Conservation (phyloP, 1,140 invertebrate species). For the Pachyrhynchus sulphureomaculatus region DNA sequence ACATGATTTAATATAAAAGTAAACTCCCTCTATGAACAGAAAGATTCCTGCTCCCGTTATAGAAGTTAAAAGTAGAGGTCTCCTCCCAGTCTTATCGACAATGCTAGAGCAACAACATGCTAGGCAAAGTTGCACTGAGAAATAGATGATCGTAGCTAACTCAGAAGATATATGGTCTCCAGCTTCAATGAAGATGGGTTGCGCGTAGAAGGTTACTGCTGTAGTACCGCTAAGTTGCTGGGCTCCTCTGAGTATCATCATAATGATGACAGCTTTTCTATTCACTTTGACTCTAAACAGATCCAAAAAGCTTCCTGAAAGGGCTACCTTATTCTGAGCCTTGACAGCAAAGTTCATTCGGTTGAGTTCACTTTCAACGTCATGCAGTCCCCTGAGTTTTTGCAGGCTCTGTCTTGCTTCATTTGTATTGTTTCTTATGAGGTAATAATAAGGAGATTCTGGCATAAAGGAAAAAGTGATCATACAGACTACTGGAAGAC, state of each 20-base stretch:
- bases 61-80: constrained; percentile 65
- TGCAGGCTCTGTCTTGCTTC: constrained; percentile 64
- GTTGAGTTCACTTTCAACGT: constrained; percentile 63
- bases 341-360: constrained; percentile 61
- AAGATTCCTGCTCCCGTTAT: constrained; percentile 57
- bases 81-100: constrained; percentile 71
- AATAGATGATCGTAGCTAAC: constrained; percentile 60
- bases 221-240: constrained; percentile 79
- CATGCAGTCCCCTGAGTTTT: constrained; percentile 60
- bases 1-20: constrained; percentile 52
- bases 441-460: constrained; percentile 75
- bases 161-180: constrained; percentile 51
- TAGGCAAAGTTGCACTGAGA: constrained; percentile 65
- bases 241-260: constrained; percentile 66
- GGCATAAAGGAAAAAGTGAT: constrained; percentile 69
- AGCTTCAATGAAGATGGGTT: constrained; percentile 66
- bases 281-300: constrained; percentile 61
- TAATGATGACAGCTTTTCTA: constrained; percentile 64
- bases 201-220: constrained; percentile 72
- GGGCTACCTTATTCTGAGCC: constrained; percentile 42
- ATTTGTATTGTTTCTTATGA: constrained; percentile 58
- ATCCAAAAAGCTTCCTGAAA: constrained; percentile 60
- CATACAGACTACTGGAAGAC: constrained; percentile 61
- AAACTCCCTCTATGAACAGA: constrained; percentile 59
- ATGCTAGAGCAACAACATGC: constrained; percentile 63